Evolutionary conservation across 2,797 vertebrate genomes (phyloP), one percentile per base, ranked within the genome.

Genomic region (Gymnodraco acuticeps): DNA sequence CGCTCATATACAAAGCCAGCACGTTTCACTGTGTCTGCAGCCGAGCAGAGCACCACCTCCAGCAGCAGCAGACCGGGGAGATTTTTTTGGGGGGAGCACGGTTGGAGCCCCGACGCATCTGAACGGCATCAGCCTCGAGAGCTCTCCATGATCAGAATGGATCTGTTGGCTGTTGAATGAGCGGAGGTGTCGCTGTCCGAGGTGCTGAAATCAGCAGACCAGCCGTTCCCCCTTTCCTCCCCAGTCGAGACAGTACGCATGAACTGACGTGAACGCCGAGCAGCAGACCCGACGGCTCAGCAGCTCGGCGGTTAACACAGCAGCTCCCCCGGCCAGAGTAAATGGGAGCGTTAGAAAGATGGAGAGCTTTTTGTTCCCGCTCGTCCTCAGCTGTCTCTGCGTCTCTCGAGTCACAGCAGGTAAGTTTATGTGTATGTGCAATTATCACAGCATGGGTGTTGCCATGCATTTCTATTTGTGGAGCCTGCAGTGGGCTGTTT

Each of bases 261-360:
- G 80, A 83, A 87, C 83, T 75, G 89, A 85, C 81, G 86, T 79
- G 83, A 78, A 87, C 78, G 87, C 77, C 71, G 85, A 87, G 75
- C 83, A 71, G 83, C 77, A 54, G 15, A 56, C 19, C 23, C 58
- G 20, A 6, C 75, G 19, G 63, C 79, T 10, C 76, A 51, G 5
- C 78, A 70, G 80, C 61, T 14, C 78, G 71, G 53, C 66, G 85
- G 58, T 71, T 63, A 68, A 75, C 84, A 52, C 82, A 72, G 83
- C 76, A 17, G 84, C 76, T 17, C 41, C 72, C 63, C 50, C 70
- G 83, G 82, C 64, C 78, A 70, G 87, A 89, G 86, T 93, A 74
- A 83, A 94, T 91, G 92, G 92, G 91, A 82, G 82, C 76, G 83
- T 71, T 83, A 67, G 84, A 86, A 93, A 89, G 66, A 96, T 96